Base-by-base conservation (phyloP, 2,888 invertebrate species). In the Linnaemya tessellans region DNA sequence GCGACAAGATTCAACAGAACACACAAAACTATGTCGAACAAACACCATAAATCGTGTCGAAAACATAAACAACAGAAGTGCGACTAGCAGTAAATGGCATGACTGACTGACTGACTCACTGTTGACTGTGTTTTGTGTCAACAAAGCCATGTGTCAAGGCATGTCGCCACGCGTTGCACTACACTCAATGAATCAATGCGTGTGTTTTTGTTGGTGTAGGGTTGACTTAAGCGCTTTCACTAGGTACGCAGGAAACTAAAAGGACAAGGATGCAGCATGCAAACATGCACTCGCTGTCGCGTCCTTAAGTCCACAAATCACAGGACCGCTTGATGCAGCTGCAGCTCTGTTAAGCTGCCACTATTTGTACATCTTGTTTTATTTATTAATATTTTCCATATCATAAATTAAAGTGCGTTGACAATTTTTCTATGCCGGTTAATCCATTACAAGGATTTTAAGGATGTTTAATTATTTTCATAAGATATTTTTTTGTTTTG, bases 141-240 rank as follows among this genome's bases (percentile, higher is more conserved):
- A 90, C 90, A 90, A 84, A 87, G 88, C 89, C 90, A 90, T 90
- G 89, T 90, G 89, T 90, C 89, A 88, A 88, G 86, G 86, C 30
- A 58, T 89, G 88, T 90, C 89, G 88, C 87, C 89, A 84, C 82
- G 80, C 77, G 77, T 74, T 80, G 60, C 77, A 60, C 35, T 82
- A 70, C 64, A 68, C 77, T 73, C 58, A 54, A 60, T 73, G 86
- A 41, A 49, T 38, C 13, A 20, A 38, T 58, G 56, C 46, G 1
- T 49, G 22, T 49, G 41, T 20, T 18, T 62, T 38, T n/a, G 43
- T 18, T n/a, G n/a, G 11, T 38, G 35, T 60, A 60, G 77, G 58
- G 65, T 54, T 74, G 65, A 74, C 30, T 60, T 60, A 30, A 80
- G 38, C 68, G 54, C 51, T 60, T 74, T 62, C 35, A 49, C 54